Evolutionary conservation across 2,888 invertebrate genomes (phyloP), one percentile per base, ranked within the genome.

Genomic region (Drosophila meridionalis): DNA sequence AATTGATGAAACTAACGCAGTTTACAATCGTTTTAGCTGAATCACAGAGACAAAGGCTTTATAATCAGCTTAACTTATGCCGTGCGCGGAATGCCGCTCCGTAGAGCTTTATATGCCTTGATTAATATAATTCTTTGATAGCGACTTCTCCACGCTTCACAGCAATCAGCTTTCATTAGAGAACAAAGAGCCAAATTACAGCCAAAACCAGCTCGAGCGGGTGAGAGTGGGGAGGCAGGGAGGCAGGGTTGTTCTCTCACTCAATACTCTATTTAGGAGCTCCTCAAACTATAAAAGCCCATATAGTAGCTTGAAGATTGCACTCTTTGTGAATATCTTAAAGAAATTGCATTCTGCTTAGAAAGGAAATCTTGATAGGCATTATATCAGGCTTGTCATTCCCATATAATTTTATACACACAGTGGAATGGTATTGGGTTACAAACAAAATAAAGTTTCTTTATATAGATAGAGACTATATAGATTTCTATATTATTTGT

Each of bases 61-160:
- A 14, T 70, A 59, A 78, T 65, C 78, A 60, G 78, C 73, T 83
- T 80, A 76, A 65, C 78, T 70, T 68, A 72, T 71, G 74, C 77
- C 55, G n/a, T n/a, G n/a, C n/a, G n/a, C n/a, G n/a, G n/a, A n/a
- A n/a, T n/a, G n/a, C n/a, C n/a, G n/a, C n/a, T n/a, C 32, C 40
- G 11, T 45, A 40, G n/a, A 48, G 50, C 57, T 65, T 32, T 42
- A 65, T 63, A 71, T 59, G 78, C 73, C 84, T 84, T 80, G 80
- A 87, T 87, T 84, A 84, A 82, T 74, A 87, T 72, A 76, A 76
- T 84, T 87, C 75, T 77, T 82, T 86, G 73, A 82, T 67, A 58
- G 48, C 68, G 50, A 71, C 42, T 72, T 72, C 48, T 78, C 42
- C 55, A 69, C 64, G 62, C 73, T 72, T 77, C 79, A 73, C 80